Conservation (phyloP, 2,113 vertebrate species). For the Neodontobutis hainanensis region DNA sequence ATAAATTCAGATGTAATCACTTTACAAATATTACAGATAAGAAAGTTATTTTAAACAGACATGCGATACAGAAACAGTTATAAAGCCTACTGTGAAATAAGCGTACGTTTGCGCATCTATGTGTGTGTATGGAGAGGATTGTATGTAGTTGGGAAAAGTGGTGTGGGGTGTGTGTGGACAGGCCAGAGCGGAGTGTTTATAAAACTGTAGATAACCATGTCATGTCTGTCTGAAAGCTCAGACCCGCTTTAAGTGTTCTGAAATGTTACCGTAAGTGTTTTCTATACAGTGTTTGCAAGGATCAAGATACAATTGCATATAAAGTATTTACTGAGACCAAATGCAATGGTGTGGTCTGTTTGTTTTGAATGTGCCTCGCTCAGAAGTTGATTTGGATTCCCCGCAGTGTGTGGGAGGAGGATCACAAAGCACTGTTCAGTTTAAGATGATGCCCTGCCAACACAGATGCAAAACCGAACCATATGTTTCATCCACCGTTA, state of each 20-base stretch:
- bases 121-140: conserved; percentile 25
- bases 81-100: conserved; percentile 72
- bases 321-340: conserved; percentile 81
- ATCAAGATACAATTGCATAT: conserved; percentile 80
- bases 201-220: conserved; percentile 76
- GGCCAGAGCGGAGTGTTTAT: conserved; percentile 59
- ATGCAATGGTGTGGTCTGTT: conserved; percentile 54
- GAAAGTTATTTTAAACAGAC: conserved; percentile 59
- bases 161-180: conserved; percentile 40
- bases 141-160: conserved; percentile 17
- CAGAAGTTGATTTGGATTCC: conserved; percentile 39
- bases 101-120: conserved; percentile 41
- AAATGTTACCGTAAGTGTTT: conserved; percentile 78
- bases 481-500: not conserved
- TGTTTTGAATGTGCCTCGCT: conserved; percentile 7
- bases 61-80: conserved; percentile 68
- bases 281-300: conserved; percentile 83
- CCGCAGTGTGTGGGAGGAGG: conserved; percentile 47
- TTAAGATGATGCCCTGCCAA: conserved; percentile 51
- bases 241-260: conserved; percentile 76
- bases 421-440: conserved; percentile 49
- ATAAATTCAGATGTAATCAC: conserved; percentile 74
- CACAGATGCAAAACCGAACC: conserved; percentile 52
- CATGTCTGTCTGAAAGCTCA: conserved; percentile 74
- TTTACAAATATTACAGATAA: conserved; percentile 76